These are phyloP conservation scores for Rhinoptilus africanus DNA, from an alignment of 2,113 vertebrate genomes.

Conservation along the genomic window DNA sequence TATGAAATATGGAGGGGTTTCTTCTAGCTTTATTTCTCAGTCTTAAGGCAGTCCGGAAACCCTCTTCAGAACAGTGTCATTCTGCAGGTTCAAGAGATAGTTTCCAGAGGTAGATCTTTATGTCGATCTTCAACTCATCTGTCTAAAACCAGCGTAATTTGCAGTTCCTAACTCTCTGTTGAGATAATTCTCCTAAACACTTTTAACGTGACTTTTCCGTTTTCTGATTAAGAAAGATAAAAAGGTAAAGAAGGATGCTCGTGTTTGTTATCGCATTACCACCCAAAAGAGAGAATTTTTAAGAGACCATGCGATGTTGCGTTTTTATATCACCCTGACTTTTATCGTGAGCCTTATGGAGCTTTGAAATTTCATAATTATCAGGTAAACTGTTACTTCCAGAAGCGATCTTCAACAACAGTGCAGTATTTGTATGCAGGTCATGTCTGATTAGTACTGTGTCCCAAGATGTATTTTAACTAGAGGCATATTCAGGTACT, in stretches of 20 bases:
- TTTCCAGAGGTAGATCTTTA: not conserved
- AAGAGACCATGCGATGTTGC: not conserved
- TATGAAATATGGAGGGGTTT: not conserved
- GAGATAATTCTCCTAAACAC: not conserved
- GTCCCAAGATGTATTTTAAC: not conserved
- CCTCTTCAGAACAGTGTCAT: not conserved
- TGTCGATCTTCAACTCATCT: not conserved
- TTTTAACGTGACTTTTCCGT: not conserved
- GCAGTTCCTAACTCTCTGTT: not conserved
- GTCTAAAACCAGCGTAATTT: not conserved
- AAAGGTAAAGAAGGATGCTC: not conserved
- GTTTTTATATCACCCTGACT: not conserved
- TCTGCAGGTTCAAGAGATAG: not conserved
- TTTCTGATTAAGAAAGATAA: too few relatives aligned
- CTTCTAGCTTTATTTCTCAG: not conserved
- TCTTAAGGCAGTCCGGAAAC: not conserved
- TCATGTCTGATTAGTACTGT: not conserved
- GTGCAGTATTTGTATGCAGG: not conserved
- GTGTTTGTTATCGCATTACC: not conserved
- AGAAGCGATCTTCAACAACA: not conserved
- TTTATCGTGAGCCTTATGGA: not conserved
- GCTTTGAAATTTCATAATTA: not conserved
- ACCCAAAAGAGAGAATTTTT: not conserved
- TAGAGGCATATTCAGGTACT: not conserved
- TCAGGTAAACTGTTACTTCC: not conserved